Base-by-base conservation (phyloP, 2,113 vertebrate species). In the Syrrhaptes paradoxus region DNA sequence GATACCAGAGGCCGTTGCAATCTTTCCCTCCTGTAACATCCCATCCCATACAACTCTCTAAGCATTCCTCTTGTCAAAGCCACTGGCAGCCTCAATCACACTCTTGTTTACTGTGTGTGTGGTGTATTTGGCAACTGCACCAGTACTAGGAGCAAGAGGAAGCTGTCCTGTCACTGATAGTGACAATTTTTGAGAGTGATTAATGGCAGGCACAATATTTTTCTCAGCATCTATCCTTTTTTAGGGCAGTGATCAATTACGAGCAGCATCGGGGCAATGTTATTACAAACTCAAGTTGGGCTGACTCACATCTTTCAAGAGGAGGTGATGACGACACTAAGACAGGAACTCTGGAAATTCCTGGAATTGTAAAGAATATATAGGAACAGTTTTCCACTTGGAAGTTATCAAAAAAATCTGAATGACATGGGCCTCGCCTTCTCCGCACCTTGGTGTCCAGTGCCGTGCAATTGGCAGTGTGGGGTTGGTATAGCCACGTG, bases 311-410 rank as follows among this genome's bases (percentile, higher is more conserved):
- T 43, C 72, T 88, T 77, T 78, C 43, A 72, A 84, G 65, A 93
- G 20, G 46, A 3, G 3, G 28, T 29, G 16, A 71, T 68, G 45
- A 94, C 16, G 1, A 51, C 46, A n/a, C 51, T 48, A 81, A 85
- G 68, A 82, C 76, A 96, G 73, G 90, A 90, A 93, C 66, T 79
- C 70, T 73, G 58, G 80, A 90, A 96, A 96, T 92, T 89, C 90
- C 88, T 94, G 73, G 66, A 85, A 95, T 93, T 87, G 45, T 75
- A 96, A 94, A 87, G 88, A 93, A 87, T 61, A 34, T 75, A 52
- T 92, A 92, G 70, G 54, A 90, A 66, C 32, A 34, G 38, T 1
- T 77, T 82, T 85, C 54, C 41, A 43, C 75, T 79, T 81, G 48
- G 48, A 81, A 20, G 68, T 70, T 81, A 52, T 52, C 15, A 63